A percentile compares a stretch with the other conserved stretches of the same genome.
These are phyloP conservation scores for Psittacula derbiana DNA, from an alignment of 2,797 vertebrate species.

Conservation along the genomic window DNA sequence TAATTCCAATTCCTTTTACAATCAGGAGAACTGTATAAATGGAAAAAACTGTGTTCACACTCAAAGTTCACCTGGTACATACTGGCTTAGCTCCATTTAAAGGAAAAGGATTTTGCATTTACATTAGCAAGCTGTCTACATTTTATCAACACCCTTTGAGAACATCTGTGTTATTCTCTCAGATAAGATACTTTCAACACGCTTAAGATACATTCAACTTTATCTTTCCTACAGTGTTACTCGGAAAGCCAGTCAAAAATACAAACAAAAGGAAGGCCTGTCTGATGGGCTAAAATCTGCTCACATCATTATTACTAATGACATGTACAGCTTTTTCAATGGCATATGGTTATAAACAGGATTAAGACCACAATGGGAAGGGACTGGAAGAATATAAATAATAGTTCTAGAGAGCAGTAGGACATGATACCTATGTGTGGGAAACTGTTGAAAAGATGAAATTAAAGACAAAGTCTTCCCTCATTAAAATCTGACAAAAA, in stretches of 20 bases:
- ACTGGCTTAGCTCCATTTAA: background rate
- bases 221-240: background rate
- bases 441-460: background rate
- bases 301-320: background rate
- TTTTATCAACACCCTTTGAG: background rate
- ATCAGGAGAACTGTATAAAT: background rate
- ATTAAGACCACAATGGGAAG: background rate
- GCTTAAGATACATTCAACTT: background rate
- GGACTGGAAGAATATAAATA: background rate
- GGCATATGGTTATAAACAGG: fast-evolving
- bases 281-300: background rate
- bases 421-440: background rate
- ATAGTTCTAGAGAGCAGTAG: background rate
- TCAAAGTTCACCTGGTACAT: background rate
- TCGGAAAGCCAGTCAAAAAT: background rate
- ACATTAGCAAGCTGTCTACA: background rate
- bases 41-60: background rate
- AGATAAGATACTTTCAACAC: background rate
- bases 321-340: background rate
- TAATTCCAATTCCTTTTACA: fast-evolving
- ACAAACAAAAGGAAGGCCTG: background rate
- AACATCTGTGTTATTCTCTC: background rate
- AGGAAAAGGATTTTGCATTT: background rate
- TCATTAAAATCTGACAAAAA: background rate
- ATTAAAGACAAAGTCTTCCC: background rate